These are phyloP conservation scores for Anguilla marmorata DNA, from an alignment of 2,797 vertebrate genomes.

Conservation along the genomic window DNA sequence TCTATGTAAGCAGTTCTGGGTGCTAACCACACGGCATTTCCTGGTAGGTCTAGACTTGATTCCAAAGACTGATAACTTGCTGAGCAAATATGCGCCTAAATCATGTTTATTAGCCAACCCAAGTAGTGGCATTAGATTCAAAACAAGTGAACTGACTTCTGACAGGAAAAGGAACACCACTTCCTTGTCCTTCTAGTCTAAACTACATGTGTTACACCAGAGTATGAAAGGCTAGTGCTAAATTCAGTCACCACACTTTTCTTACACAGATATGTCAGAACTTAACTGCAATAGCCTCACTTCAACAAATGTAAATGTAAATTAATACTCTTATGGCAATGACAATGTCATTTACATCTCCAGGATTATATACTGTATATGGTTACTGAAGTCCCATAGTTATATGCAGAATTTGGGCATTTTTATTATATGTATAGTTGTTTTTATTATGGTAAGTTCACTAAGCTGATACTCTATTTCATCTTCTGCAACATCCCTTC, in stretches of 20 bases:
- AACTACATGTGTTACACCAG: slow-evolving; percentile 18
- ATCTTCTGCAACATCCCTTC: not conserved
- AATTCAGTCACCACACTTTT: not conserved
- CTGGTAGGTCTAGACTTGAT: slow-evolving; percentile 33
- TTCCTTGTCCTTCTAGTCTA: slow-evolving; percentile 49
- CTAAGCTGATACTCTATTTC: no score
- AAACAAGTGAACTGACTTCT: not conserved
- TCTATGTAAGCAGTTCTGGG: not conserved
- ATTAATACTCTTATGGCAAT: not conserved
- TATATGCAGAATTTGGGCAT: not conserved
- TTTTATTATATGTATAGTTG: not conserved
- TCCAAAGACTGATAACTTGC: slow-evolving; percentile 43
- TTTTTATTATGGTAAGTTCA: not conserved
- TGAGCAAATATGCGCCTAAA: not conserved
- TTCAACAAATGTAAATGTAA: not conserved
- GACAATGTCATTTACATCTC: not conserved
- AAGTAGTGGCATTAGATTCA: not conserved
- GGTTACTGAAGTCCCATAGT: not conserved
- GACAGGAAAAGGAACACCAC: slow-evolving; percentile 21
- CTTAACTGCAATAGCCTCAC: not conserved
- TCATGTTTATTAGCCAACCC: not conserved
- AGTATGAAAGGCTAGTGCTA: not conserved
- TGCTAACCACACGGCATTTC: not conserved
- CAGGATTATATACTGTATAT: not conserved
- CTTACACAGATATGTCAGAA: not conserved